phyloP scores from a whole-genome alignment of 53 echinoderm and acorn worm genomes.

The Glandiceps talaboti region DNA sequence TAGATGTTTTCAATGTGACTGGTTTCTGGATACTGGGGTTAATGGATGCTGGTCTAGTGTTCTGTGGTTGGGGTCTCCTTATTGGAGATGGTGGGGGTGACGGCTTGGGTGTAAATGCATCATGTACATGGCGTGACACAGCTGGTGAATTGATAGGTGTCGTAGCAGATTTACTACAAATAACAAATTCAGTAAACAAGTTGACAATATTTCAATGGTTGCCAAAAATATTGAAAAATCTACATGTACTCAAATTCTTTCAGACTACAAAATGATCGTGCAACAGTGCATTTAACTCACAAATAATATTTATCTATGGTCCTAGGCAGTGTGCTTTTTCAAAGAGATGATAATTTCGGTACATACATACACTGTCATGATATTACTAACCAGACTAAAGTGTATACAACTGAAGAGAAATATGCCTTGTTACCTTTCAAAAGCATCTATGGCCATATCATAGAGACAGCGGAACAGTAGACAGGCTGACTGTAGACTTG shows the following conservation, averaged over 20 bases:
- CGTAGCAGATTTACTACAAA: constrained; percentile 54
- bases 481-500: constrained; percentile 45
- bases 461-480: constrained; percentile 57
- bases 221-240: too few species aligned
- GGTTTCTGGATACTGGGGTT: not conserved
- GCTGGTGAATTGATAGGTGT: constrained; percentile 54
- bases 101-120: constrained; percentile 64
- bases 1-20: not conserved
- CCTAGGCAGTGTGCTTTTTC: too few species aligned
- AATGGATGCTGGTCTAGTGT: not conserved
- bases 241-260: too few species aligned
- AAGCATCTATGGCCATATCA: constrained; percentile 78
- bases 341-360: too few species aligned
- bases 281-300: too few species aligned
- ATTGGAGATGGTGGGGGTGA: constrained; percentile 57
- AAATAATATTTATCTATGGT: too few species aligned
- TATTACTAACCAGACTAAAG: too few species aligned
- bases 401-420: too few species aligned
- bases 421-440: constrained; percentile 55
- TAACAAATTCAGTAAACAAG: too few species aligned
- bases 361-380: too few species aligned
- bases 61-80: not conserved
- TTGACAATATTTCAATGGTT: too few species aligned
- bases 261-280: too few species aligned
- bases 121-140: constrained; percentile 54